Base-by-base conservation (phyloP, 2,888 invertebrate species). In the Cartodere bifasciata region DNA sequence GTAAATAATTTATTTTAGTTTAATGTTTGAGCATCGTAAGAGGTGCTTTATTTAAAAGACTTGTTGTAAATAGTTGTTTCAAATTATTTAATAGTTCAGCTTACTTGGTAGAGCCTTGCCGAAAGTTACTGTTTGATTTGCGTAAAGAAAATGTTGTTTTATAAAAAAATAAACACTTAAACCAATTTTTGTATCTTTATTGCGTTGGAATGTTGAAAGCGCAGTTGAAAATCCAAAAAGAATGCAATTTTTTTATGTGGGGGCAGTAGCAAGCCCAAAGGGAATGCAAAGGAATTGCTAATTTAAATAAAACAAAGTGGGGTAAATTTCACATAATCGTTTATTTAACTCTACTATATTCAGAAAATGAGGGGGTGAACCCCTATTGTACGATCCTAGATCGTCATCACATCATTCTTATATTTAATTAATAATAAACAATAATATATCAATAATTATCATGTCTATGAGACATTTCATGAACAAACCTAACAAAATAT, bases 321-420 rank as follows among this genome's bases (percentile, higher is more conserved):
- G 29, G 37, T 37, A 48, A 53, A 57, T 68, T 60, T 63, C 65
- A 74, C 72, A 73, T 72, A 72, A 72, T 73, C 70, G 71, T 73
- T 37, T 73, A 73, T 73, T 73, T 73, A 72, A 70, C 72, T 72
- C 72, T 72, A 72, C 70, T 73, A 72, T 74, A 73, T 72, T 74
- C 72, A 72, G 72, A 72, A 73, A 62, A 58, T 56, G 55, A 51
- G 55, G 49, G 55, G 53, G 54, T 48, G 47, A 51, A 49, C 55
- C 58, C 51, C 54, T 53, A 50, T 58, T 56, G 54, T 54, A 70
- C 70, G 73, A 72, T 73, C 72, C 52, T 65, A 65, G 72, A 72
- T 71, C 72, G 70, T 72, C 60, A 72, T 73, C 72, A 73, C 73
- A 72, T 72, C 71, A 72, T 57, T 55, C 54, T 56, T 57, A 58